Evolutionary conservation across 2,797 vertebrate species (phyloP).

Genomic region (Zalophus californianus): DNA sequence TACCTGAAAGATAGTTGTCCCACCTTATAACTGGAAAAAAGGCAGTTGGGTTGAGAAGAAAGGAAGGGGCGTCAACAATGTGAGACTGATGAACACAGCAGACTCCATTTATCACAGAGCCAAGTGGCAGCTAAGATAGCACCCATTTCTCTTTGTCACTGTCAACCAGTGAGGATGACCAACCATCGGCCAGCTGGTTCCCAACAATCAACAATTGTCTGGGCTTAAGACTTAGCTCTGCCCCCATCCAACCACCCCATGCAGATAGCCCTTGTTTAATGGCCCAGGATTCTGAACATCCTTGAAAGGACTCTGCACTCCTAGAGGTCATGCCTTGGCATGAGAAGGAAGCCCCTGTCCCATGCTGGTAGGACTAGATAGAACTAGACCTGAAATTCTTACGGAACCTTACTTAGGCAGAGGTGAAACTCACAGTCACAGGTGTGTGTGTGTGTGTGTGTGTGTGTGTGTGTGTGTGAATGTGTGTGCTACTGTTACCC

Average conservation of each 20-base stretch:
- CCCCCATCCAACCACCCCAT: not conserved
- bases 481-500: not conserved
- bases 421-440: not conserved
- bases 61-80: not conserved
- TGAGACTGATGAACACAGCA: not conserved
- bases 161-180: not conserved
- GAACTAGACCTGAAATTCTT: not conserved
- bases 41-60: not conserved
- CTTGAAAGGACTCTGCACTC: not conserved
- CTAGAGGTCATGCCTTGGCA: not conserved
- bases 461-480: no score
- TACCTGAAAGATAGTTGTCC: not conserved
- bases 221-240: not conserved
- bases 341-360: not conserved
- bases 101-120: not conserved
- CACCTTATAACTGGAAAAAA: not conserved
- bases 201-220: not conserved
- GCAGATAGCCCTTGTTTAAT: not conserved
- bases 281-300: not conserved
- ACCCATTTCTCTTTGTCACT: not conserved
- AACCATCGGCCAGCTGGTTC: not conserved
- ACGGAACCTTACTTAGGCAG: not conserved
- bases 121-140: not conserved
- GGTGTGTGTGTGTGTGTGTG: not conserved
- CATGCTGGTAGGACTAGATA: not conserved